Base-by-base conservation (phyloP, 2,888 invertebrate species). In the Noctua comes region DNA sequence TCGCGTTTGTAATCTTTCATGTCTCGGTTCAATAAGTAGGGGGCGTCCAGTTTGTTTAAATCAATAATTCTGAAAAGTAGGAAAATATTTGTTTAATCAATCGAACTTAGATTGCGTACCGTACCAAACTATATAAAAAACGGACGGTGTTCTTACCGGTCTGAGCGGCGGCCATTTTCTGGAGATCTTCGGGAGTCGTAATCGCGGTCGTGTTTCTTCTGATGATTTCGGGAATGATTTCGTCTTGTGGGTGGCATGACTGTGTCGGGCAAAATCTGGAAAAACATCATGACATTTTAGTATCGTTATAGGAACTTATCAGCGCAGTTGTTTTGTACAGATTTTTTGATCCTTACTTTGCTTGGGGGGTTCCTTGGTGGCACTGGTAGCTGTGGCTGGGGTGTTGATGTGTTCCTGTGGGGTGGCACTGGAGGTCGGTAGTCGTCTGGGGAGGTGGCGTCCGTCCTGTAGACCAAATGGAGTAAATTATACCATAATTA, bases 391-490 rank as follows among this genome's bases (percentile, higher is more conserved):
- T 93, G 95, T 62, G 95, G 93, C 62, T 90, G 89, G 10, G 97
- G 96, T 57, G 92, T 84, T 40, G 97, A 97, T 59, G 98, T 97
- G 95, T 98, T 98, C 88, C 98, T 97, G 92, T 99, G 99, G 51
- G 98, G 99, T 40, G 99, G 99, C 77, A 99, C 98, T n/a, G 98
- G 98, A 8, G 99, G 98, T 88, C 98, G 97, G 95, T 99, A 98
- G 86, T 98, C 98, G 89, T 95, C 95, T 85, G 92, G 90, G 88
- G 88, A 90, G 86, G 89, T 90, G 59, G 93, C 89, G 84, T 97
- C 97, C 91, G 91, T 97, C 95, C 95, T 96, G 95, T 86, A 93
- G 90, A 92, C 91, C 93, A 90, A 91, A 92, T 93, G 92, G 86
- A 89, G 90, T 90, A 95, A 93, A 94, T 95, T 93, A 92, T 93